Evolutionary conservation across 2,888 invertebrate species (phyloP).

Genomic region (Idaea dimidiata): DNA sequence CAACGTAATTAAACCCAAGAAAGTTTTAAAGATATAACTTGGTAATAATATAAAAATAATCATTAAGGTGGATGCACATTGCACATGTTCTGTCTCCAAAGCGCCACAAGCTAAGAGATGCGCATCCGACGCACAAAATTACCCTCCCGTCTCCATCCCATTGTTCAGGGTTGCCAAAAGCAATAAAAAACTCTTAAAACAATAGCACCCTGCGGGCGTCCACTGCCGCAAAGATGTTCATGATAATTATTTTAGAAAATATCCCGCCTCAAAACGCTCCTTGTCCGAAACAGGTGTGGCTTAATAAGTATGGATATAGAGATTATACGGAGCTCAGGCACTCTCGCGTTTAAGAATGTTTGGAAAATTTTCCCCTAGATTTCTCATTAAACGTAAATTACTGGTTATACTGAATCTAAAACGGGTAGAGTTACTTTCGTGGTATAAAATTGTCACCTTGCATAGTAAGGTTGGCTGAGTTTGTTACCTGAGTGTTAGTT

Average conservation of each 20-base stretch:
- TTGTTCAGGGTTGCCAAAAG: constrained; percentile 75
- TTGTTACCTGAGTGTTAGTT: constrained; percentile 51
- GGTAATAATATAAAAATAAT: constrained; percentile 36
- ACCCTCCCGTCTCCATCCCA: constrained; percentile 65
- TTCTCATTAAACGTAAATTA: neutral
- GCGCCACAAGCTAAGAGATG: constrained; percentile 46
- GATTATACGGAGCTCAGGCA: constrained; percentile 27
- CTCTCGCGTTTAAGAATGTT: constrained; percentile 7
- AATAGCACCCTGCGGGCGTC: constrained; percentile 75
- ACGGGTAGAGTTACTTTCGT: neutral
- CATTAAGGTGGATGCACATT: constrained; percentile 40
- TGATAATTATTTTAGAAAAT: constrained; percentile 75
- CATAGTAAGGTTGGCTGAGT: constrained; percentile 29
- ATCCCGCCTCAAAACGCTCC: constrained; percentile 68
- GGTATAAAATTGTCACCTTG: constrained; percentile 33
- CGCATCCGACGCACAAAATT: constrained; percentile 59
- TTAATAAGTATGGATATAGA: constrained; percentile 52
- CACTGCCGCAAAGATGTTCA: constrained; percentile 71
- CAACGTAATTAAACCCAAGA: constrained; percentile 30
- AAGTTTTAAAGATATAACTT: constrained; percentile 16
- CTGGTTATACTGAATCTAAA: neutral
- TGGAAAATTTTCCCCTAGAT: neutral
- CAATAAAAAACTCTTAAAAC: constrained; percentile 77
- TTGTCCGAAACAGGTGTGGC: constrained; percentile 68
- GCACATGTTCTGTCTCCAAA: constrained; percentile 44